These are phyloP conservation scores for Bradypus variegatus DNA, from an alignment of 2,797 vertebrate species.

Conservation along the genomic window DNA sequence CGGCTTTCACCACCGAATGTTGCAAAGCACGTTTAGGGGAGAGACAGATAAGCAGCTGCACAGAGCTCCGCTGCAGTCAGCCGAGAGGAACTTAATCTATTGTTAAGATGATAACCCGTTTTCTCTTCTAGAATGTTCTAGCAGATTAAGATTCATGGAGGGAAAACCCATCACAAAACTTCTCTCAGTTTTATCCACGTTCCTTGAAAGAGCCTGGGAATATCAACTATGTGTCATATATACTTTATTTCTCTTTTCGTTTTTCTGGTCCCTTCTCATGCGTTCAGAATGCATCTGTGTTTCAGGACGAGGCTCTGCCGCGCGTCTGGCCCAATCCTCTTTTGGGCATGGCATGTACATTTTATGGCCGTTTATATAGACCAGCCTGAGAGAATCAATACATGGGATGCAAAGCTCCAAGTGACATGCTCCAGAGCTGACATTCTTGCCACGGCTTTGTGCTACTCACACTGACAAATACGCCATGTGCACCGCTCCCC, in stretches of 20 bases:
- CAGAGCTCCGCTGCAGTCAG: constrained; percentile 11
- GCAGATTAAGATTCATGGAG: neutral
- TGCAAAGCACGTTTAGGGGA: constrained; percentile 19
- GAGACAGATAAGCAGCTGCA: constrained; percentile 17
- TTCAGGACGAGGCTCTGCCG: neutral
- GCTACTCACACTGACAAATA: constrained; percentile 11
- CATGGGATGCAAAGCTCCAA: neutral
- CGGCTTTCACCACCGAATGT: constrained; percentile 44
- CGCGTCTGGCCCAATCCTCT: constrained; percentile 16
- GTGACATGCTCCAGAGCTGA: constrained; percentile 50
- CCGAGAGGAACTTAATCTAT: neutral
- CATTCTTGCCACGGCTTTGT: neutral
- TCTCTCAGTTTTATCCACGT: neutral
- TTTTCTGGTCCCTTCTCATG: neutral
- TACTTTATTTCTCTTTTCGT: neutral
- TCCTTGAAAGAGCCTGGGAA: neutral
- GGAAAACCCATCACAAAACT: neutral
- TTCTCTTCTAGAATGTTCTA: neutral
- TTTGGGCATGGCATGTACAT: neutral
- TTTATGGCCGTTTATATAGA: constrained; percentile 12
- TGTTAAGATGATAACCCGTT: neutral
- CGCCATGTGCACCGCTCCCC: neutral
- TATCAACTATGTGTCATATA: neutral
- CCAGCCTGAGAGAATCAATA: constrained; percentile 16
- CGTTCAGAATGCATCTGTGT: neutral